Conservation (phyloP, 2,113 vertebrate species). For the Loxodonta africana region DNA sequence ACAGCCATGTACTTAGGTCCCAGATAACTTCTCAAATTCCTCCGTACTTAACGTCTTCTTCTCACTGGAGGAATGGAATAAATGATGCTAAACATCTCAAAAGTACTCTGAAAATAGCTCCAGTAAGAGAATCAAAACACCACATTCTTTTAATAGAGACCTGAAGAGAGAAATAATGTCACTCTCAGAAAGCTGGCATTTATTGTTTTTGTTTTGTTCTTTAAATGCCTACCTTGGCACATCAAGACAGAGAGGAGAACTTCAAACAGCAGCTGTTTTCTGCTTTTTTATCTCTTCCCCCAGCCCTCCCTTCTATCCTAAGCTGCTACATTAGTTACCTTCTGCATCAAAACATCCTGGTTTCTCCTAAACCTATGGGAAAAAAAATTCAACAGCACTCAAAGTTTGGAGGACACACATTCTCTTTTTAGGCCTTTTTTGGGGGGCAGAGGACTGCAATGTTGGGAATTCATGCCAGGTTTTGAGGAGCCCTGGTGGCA, state of each 20-base stretch:
- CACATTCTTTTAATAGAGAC: conserved; percentile 65
- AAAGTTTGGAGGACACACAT: not conserved
- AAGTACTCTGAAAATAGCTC: not conserved
- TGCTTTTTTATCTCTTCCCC: not conserved
- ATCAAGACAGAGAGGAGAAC: conserved; percentile 81
- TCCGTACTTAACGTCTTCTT: not conserved
- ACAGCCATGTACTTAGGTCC: not conserved
- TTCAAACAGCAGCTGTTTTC: conserved; percentile 59
- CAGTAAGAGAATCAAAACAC: not conserved
- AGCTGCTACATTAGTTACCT: not conserved
- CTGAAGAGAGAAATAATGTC: conserved; percentile 66
- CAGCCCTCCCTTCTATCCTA: not conserved
- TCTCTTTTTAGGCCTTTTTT: not conserved
- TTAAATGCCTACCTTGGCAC: conserved; percentile 69
- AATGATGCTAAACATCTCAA: not conserved
- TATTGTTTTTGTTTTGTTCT: conserved; percentile 72
- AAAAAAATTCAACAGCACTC: not conserved
- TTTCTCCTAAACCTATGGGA: not conserved
- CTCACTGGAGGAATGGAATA: not conserved
- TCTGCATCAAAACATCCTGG: not conserved
- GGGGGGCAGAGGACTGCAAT: not conserved
- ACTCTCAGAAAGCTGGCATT: conserved; percentile 55
- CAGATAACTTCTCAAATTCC: not conserved
- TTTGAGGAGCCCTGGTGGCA: too few species aligned
- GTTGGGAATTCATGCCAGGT: not conserved